These are phyloP conservation scores for Nemotelus nigrinus DNA, from an alignment of 2,888 invertebrate genomes.

Conservation along the genomic window DNA sequence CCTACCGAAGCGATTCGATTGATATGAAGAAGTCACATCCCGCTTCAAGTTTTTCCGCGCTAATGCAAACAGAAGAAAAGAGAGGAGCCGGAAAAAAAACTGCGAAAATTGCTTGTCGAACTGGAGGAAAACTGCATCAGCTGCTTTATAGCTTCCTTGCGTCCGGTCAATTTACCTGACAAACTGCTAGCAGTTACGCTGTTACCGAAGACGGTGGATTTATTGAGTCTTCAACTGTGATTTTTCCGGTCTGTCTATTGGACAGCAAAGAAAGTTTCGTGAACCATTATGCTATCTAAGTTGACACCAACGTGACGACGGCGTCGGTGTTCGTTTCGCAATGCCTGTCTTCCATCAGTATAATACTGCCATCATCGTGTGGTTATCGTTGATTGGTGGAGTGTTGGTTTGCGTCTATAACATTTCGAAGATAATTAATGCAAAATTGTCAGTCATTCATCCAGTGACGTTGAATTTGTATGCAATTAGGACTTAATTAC, in stretches of 20 bases:
- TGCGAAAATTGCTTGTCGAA: not conserved
- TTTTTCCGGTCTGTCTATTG: conserved; percentile 19
- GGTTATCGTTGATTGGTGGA: not conserved
- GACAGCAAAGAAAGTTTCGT: conserved; percentile 19
- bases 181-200: not conserved
- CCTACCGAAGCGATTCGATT: not conserved
- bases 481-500: conserved; percentile 30
- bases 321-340: conserved; percentile 25
- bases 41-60: conserved; percentile 6
- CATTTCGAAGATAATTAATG: conserved; percentile 25
- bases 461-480: not conserved
- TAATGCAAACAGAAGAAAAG: not conserved
- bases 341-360: not conserved
- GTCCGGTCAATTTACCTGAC: not conserved
- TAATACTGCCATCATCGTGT: not conserved
- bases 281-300: conserved; percentile 2
- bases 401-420: too few species aligned
- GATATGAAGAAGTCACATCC: conserved; percentile 14
- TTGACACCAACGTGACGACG: not conserved
- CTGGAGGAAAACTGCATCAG: conserved; percentile 3
- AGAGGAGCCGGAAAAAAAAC: not conserved
- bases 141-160: conserved; percentile 19
- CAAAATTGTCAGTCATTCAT: not conserved
- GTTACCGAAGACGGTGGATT: not conserved
- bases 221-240: conserved; percentile 33